Evolutionary conservation across 2,113 vertebrate species (phyloP).

Genomic region (Hypocryptadius cinnamomeus): DNA sequence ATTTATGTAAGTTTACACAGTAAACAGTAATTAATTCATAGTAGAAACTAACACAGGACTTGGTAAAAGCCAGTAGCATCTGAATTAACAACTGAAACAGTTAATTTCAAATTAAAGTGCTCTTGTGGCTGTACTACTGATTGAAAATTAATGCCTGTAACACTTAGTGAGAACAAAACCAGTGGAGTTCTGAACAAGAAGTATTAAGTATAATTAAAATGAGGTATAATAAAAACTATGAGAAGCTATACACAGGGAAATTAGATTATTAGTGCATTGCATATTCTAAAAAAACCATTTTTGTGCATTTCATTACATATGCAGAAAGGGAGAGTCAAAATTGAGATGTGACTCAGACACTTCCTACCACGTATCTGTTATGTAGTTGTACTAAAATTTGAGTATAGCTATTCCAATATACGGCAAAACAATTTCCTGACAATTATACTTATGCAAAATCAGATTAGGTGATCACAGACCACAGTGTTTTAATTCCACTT

Average conservation of each 20-base stretch:
- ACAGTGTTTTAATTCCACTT: neutral
- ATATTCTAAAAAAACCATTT: neutral
- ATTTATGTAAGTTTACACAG: neutral
- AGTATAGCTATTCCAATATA: neutral
- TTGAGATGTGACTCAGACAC: neutral
- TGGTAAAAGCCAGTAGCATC: neutral
- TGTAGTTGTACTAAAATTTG: neutral
- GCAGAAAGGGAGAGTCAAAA: neutral
- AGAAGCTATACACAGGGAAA: neutral
- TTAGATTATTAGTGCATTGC: neutral
- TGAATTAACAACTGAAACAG: neutral
- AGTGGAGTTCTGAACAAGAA: neutral
- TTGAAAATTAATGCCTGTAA: neutral
- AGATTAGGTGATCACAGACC: neutral
- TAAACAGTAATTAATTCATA: slow-evolving; percentile 1
- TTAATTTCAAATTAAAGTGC: neutral
- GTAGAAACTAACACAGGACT: neutral
- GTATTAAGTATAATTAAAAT: neutral
- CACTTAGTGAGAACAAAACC: neutral
- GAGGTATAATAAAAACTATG: neutral
- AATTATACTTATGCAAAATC: neutral
- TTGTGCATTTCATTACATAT: neutral
- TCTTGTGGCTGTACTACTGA: neutral
- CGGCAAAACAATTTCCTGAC: neutral
- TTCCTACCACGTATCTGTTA: neutral